Conservation (phyloP, 2,797 vertebrate species). For the Mormyrus hasselquistii region DNA sequence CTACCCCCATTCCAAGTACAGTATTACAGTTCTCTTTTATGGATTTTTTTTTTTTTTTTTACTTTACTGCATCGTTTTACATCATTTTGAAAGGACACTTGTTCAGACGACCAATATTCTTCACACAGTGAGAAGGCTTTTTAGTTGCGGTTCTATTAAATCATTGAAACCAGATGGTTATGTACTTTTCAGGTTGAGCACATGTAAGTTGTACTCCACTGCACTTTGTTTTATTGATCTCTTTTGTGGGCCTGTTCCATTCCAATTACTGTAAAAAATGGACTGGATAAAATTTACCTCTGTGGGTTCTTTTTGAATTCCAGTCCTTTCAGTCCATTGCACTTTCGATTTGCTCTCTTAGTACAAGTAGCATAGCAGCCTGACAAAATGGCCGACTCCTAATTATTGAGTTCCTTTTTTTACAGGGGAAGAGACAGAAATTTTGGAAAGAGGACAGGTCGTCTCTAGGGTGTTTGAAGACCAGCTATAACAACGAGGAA, state of each 20-base stretch:
- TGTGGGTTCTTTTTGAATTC: constrained; percentile 15
- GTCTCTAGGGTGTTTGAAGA: background rate
- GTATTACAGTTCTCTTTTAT: background rate
- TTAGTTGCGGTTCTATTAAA: background rate
- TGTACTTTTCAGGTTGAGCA: background rate
- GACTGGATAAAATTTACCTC: background rate
- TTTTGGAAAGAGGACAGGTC: constrained; percentile 2
- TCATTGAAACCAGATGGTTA: background rate
- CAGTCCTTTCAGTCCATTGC: constrained; percentile 15
- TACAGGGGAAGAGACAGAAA: background rate
- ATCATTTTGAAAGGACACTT: background rate
- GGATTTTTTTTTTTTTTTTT: background rate
- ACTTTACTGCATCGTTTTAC: background rate
- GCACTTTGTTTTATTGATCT: background rate
- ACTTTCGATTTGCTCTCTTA: constrained; percentile 14
- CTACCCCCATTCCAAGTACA: background rate
- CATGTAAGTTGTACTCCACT: background rate
- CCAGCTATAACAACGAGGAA: background rate
- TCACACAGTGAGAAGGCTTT: background rate
- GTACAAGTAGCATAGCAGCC: constrained; percentile 23
- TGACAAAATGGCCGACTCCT: constrained; percentile 4
- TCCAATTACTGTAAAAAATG: background rate
- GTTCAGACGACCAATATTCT: background rate
- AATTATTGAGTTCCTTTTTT: constrained; percentile 19
- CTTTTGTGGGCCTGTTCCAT: background rate